A percentile compares a stretch with the other conserved stretches of the same genome.
Evolutionary conservation across 2,797 vertebrate species (phyloP).

Genomic region (Distichodus sexfasciatus): DNA sequence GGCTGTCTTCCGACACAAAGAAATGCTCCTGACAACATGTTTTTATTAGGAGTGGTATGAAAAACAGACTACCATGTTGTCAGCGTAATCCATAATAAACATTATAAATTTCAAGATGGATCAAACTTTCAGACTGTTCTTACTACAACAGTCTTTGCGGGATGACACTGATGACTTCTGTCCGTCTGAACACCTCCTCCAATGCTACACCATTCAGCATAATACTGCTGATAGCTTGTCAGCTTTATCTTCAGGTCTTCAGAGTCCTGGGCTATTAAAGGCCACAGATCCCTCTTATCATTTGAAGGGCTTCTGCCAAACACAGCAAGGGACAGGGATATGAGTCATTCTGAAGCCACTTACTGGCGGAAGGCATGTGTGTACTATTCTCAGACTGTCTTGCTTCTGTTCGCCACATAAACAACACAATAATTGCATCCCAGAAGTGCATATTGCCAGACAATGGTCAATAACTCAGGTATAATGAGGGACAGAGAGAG

Average conservation of each 20-base stretch:
- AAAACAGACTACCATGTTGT: no score
- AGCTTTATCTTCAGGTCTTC: conserved; percentile 30
- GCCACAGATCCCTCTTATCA: conserved; percentile 39
- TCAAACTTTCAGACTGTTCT: no score
- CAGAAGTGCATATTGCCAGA: conserved; percentile 3
- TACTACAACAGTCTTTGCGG: no score
- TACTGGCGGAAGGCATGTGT: not conserved
- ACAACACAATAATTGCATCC: conserved; percentile 3
- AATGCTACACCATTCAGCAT: conserved; percentile 13
- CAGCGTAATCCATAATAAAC: no score
- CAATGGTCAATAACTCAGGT: not conserved
- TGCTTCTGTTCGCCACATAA: conserved; percentile 12
- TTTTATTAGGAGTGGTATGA: no score
- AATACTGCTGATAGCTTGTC: conserved; percentile 7
- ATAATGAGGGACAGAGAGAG: not conserved
- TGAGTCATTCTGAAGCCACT: conserved; percentile 23
- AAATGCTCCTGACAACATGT: no score
- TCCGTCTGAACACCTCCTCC: conserved; percentile 10
- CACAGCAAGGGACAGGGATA: conserved; percentile 12
- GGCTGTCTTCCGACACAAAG: no score
- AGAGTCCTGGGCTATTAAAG: conserved; percentile 33
- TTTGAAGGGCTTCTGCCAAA: not conserved
- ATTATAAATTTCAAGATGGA: no score
- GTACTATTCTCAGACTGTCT: conserved; percentile 6
- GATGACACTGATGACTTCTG: not conserved